Evolutionary conservation across 1,140 invertebrate species (phyloP), one percentile per base, ranked within the genome.

Genomic region (Ephestia elutella): DNA sequence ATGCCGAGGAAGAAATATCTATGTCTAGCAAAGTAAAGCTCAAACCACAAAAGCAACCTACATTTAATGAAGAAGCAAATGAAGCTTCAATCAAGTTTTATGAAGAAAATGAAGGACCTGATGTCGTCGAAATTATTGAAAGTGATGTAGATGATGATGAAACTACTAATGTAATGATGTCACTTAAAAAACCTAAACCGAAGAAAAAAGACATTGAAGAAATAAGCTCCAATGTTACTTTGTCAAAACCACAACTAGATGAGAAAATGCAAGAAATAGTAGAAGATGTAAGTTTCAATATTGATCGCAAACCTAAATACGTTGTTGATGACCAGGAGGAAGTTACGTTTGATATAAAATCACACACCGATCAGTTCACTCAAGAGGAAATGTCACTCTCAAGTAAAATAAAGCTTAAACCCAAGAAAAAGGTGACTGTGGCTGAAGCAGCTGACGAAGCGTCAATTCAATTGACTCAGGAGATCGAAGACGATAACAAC

Each of bases 1-100:
- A 96, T 80, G 94, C 94, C 50, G 95, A 96, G 87, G 95, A 96
- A 89, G 94, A 96, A 83, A 94, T 96, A 63, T 94, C 94, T 5
- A 93, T 96, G 92, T 93, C 93, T 10, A 93, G 94, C 59, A 95
- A 94, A 86, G 92, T 95, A 3, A 94, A 93, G 87, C 63, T 95
- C n/a, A 95, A 93, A 69, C 93, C 93, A 38, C 92, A 91, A 76
- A 90, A 89, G 59, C 91, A 91, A 57, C 89, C 89, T 54, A 94
- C 94, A 7, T 95, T 92, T 80, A 91, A 89, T 8, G 94, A 95
- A 86, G 94, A 94, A 85, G 88, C 91, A 17, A 91, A 92, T 35
- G 93, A 95, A 90, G 91, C 93, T 59, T 93, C 92, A 2, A 93
- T 95, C 19, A 91, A 91, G 78, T 92, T 95, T 60, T 90, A 92